Conservation (phyloP, 2,113 vertebrate genomes). For the Herpailurus yagouaroundi region DNA sequence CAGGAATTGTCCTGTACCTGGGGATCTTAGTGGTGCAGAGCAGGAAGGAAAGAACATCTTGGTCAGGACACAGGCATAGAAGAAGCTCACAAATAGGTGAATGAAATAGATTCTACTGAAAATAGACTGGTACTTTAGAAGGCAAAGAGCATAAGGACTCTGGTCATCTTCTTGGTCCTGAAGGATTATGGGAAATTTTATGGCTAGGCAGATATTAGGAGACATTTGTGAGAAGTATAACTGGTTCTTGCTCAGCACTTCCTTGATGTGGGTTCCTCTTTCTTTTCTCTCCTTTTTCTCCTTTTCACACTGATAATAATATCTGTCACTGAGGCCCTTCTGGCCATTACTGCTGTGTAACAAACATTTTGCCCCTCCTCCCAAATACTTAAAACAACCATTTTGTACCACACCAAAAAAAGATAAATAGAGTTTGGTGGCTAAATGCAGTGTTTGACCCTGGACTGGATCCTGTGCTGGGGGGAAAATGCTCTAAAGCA, state of each 20-base stretch:
- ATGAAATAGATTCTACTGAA: constrained; percentile 2
- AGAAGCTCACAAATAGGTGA: neutral
- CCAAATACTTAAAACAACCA: neutral
- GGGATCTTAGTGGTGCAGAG: neutral
- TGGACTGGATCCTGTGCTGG: neutral
- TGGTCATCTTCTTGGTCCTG: neutral
- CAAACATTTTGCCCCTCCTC: neutral
- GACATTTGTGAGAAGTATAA: neutral
- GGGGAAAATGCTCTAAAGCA: neutral
- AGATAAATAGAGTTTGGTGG: neutral
- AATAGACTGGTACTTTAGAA: neutral
- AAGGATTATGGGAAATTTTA: constrained; percentile 26
- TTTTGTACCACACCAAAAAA: neutral
- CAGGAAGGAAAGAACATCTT: constrained; percentile 1
- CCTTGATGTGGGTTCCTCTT: neutral
- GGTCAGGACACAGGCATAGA: neutral
- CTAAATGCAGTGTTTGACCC: neutral
- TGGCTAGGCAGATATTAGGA: neutral
- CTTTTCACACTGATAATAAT: neutral
- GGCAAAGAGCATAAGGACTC: neutral
- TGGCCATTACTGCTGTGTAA: neutral
- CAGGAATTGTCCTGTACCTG: neutral
- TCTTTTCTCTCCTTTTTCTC: neutral
- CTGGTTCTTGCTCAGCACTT: neutral
- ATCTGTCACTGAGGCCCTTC: neutral